phyloP scores from a whole-genome alignment of 1,140 invertebrate species.

The Papilio glaucus region DNA sequence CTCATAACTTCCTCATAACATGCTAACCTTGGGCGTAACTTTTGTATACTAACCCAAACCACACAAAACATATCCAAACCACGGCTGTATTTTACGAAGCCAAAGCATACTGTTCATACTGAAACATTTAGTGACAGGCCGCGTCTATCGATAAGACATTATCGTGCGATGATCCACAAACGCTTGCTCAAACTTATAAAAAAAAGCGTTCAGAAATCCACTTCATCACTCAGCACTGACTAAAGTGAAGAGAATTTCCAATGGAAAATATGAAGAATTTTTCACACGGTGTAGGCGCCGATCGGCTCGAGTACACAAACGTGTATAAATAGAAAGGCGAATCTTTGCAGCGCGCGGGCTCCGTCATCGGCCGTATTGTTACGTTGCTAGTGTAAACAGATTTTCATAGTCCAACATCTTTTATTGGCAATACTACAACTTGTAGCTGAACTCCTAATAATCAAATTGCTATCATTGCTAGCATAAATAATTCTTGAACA shows the following conservation, averaged over 20 bases:
- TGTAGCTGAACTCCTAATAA: constrained; percentile 15
- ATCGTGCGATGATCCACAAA: too few relatives aligned
- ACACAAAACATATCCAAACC: too few relatives aligned
- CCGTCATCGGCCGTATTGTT: constrained; percentile 62
- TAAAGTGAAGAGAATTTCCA: constrained; percentile 42
- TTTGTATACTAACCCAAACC: too few relatives aligned
- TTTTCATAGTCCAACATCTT: constrained; percentile 15
- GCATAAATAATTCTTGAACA: too few relatives aligned
- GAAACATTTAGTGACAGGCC: too few relatives aligned
- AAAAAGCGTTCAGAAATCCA: neutral
- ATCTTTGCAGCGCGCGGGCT: constrained; percentile 48
- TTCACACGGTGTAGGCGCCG: constrained; percentile 50
- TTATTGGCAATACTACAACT: constrained; percentile 42
- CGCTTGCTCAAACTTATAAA: constrained; percentile 31
- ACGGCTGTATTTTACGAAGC: too few relatives aligned
- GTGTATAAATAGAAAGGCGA: constrained; percentile 51
- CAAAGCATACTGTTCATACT: too few relatives aligned
- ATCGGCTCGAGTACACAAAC: constrained; percentile 44
- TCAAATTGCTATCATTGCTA: too few relatives aligned
- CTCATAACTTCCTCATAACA: too few relatives aligned
- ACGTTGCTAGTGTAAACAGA: constrained; percentile 39
- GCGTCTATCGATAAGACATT: too few relatives aligned
- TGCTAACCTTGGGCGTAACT: too few relatives aligned
- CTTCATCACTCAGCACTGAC: constrained; percentile 35
- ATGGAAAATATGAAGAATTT: constrained; percentile 44